A percentile compares a stretch with the other conserved stretches of the same genome.
These are phyloP conservation scores for Anniella stebbinsi DNA, from an alignment of 2,797 vertebrate genomes.

Conservation along the genomic window DNA sequence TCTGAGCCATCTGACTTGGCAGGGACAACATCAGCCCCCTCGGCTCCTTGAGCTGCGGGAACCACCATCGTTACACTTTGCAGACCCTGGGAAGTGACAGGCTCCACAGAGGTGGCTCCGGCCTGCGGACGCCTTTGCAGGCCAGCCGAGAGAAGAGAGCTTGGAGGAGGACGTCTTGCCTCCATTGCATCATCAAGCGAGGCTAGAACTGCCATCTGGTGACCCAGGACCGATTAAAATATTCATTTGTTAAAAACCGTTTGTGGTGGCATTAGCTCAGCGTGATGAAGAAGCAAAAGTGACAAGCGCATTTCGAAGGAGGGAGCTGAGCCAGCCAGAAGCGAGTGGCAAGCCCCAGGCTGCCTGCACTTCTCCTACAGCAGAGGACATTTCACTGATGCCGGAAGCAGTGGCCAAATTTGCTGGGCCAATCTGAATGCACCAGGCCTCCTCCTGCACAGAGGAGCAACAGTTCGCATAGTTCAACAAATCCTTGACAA, in stretches of 20 bases:
- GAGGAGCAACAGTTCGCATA: neutral
- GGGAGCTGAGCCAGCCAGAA: neutral
- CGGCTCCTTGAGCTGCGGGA: neutral
- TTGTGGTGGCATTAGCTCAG: too few relatives aligned
- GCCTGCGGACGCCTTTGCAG: neutral
- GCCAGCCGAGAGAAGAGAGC: neutral
- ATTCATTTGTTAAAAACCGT: neutral
- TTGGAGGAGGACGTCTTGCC: neutral
- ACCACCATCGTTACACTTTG: neutral
- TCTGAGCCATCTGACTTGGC: neutral
- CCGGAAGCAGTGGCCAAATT: neutral
- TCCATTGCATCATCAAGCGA: neutral
- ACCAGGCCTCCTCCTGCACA: neutral
- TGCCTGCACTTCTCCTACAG: neutral
- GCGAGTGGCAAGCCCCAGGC: neutral
- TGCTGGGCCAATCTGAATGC: neutral
- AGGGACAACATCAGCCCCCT: neutral
- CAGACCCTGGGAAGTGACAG: neutral
- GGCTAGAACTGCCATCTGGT: too few relatives aligned
- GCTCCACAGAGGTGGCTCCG: neutral
- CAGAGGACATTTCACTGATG: neutral
- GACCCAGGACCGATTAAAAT: neutral
- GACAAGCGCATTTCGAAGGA: neutral
- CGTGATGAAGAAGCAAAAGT: neutral
- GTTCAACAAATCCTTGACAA: neutral